phyloP scores from a whole-genome alignment of 1,140 invertebrate species.

The Leptinotarsa defecta region DNA sequence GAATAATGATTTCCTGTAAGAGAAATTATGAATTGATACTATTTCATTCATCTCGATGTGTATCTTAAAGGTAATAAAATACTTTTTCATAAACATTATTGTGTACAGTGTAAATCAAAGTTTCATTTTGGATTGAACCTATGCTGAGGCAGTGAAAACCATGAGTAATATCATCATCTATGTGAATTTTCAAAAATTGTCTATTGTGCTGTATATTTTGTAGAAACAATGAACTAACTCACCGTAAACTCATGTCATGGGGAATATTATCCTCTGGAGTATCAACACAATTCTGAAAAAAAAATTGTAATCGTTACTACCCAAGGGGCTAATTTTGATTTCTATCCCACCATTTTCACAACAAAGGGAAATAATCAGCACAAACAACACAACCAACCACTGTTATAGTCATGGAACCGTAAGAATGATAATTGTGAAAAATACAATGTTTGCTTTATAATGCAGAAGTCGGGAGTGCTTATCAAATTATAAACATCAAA shows the following conservation, averaged over 20 bases:
- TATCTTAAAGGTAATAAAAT: too few relatives aligned
- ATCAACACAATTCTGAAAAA: conserved; percentile 11
- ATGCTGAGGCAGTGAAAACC: too few relatives aligned
- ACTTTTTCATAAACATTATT: too few relatives aligned
- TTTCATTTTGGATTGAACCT: too few relatives aligned
- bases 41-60: too few relatives aligned
- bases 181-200: too few relatives aligned
- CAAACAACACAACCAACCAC: background rate
- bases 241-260: conserved; percentile 25
- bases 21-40: too few relatives aligned
- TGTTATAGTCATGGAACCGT: background rate
- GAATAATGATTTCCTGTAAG: too few relatives aligned
- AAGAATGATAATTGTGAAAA: conserved; percentile 23
- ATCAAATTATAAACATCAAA: conserved; percentile 41
- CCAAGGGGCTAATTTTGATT: background rate
- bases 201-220: too few relatives aligned
- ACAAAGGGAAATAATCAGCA: too few relatives aligned
- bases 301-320: background rate
- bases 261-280: conserved; percentile 5
- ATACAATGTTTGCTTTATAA: conserved; percentile 26
- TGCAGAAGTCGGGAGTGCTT: conserved; percentile 41
- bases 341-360: background rate
- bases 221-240: conserved; percentile 18
- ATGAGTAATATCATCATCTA: too few relatives aligned
- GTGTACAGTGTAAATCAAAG: too few relatives aligned